Evolutionary conservation across 2,888 invertebrate species (phyloP).

Genomic region (Eumerus sabulonum): DNA sequence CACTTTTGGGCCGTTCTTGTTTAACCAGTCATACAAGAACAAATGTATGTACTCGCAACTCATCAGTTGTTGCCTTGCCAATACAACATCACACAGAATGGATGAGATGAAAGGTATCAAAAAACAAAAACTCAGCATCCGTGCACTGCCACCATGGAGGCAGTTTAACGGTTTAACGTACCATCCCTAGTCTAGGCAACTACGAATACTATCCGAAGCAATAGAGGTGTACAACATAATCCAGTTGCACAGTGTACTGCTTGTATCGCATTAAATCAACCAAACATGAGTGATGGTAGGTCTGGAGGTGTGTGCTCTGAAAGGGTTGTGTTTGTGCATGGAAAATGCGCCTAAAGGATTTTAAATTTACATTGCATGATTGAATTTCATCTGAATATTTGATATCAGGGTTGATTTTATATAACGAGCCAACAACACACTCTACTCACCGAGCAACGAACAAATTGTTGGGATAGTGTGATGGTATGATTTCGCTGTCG

Average conservation of each 20-base stretch:
- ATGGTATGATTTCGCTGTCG: constrained; percentile 13
- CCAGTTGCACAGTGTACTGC: constrained; percentile 28
- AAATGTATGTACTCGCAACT: constrained; percentile 43
- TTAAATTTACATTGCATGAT: constrained; percentile 69
- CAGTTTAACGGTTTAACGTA: constrained; percentile 29
- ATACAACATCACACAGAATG: constrained; percentile 31
- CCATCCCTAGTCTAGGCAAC: constrained; percentile 21
- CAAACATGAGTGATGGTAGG: constrained; percentile 45
- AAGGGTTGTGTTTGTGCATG: constrained; percentile 30
- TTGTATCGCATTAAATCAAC: constrained; percentile 62
- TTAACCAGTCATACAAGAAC: constrained; percentile 55
- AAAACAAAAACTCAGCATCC: constrained; percentile 1
- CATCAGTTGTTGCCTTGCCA: constrained; percentile 51
- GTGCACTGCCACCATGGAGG: constrained; percentile 26
- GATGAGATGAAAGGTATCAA: not conserved
- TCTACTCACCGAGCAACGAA: constrained; percentile 27
- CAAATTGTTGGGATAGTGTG: constrained; percentile 20
- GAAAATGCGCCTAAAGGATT: constrained; percentile 69
- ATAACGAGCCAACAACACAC: constrained; percentile 66
- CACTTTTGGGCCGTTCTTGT: constrained; percentile 39
- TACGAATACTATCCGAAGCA: not conserved
- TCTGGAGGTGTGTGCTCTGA: constrained; percentile 18
- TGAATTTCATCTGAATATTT: constrained; percentile 69
- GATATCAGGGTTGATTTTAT: constrained; percentile 68
- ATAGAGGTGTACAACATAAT: not conserved